These are phyloP conservation scores for Stictocephala bisonia DNA, from an alignment of 2,888 invertebrate genomes.

Conservation along the genomic window DNA sequence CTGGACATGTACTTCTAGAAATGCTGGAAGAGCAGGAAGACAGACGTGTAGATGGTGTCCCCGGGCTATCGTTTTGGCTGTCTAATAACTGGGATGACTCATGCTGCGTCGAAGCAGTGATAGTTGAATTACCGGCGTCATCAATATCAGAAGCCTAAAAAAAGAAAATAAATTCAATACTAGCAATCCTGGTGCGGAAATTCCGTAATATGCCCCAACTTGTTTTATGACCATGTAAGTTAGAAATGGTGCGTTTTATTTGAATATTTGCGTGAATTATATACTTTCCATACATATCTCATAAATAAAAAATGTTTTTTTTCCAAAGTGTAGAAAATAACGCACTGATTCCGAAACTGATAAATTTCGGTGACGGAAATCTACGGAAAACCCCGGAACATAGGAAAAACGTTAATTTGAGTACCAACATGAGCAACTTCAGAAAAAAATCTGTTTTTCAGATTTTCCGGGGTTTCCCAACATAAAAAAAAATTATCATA, in stretches of 20 bases:
- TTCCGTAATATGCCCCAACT: background rate
- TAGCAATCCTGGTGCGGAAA: background rate
- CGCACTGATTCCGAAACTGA: background rate
- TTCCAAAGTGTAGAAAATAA: background rate
- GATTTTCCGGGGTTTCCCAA: background rate
- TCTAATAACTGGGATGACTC: background rate
- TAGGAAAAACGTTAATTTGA: background rate
- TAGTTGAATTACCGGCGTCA: conserved; percentile 6
- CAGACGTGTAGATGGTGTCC: no score
- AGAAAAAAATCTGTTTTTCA: background rate
- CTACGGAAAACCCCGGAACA: no score
- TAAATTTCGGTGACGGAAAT: background rate
- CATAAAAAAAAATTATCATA: background rate
- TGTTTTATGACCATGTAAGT: no score
- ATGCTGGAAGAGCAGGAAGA: no score
- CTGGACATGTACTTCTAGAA: no score
- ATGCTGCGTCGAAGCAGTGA: conserved; percentile 12
- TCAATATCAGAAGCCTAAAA: conserved; percentile 22
- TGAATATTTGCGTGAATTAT: background rate
- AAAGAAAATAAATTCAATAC: conserved; percentile 5
- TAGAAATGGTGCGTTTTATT: background rate
- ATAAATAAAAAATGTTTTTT: background rate
- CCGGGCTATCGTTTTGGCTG: background rate
- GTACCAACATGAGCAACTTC: background rate
- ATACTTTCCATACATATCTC: background rate